These are phyloP conservation scores for Machaerirhynchus nigripectus DNA, from an alignment of 2,113 vertebrate genomes.

Conservation along the genomic window DNA sequence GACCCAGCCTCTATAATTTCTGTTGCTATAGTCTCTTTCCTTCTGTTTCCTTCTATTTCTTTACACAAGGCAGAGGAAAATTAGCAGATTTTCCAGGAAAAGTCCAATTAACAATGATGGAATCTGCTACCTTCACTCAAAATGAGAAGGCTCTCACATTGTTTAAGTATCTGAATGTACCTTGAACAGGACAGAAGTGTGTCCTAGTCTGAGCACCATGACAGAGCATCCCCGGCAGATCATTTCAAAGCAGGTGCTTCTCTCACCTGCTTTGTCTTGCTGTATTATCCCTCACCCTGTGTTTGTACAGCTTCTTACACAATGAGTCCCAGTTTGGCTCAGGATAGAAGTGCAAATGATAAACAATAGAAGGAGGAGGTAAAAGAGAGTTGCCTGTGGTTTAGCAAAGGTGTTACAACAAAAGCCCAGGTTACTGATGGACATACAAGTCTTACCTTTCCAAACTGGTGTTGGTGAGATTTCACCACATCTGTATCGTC, in stretches of 20 bases:
- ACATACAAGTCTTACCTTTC: background rate
- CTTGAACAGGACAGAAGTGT: background rate
- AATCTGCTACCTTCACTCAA: background rate
- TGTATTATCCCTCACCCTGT: background rate
- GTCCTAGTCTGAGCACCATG: background rate
- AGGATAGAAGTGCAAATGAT: background rate
- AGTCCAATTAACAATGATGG: background rate
- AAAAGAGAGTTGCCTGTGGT: background rate
- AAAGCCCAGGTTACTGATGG: background rate
- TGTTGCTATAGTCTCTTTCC: background rate
- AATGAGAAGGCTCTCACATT: background rate
- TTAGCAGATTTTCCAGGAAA: background rate
- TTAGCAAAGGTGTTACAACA: background rate
- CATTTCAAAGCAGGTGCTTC: background rate
- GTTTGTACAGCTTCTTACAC: background rate
- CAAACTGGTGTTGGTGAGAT: background rate
- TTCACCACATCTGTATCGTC: background rate
- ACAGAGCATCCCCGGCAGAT: background rate
- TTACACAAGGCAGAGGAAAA: background rate
- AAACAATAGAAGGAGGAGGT: background rate
- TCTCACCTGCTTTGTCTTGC: background rate
- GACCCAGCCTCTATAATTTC: background rate
- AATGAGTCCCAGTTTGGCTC: background rate
- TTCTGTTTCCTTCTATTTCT: background rate
- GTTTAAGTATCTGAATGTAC: background rate